Base-by-base conservation (phyloP, 1,140 invertebrate genomes). In the Leptoteleia sp. region DNA sequence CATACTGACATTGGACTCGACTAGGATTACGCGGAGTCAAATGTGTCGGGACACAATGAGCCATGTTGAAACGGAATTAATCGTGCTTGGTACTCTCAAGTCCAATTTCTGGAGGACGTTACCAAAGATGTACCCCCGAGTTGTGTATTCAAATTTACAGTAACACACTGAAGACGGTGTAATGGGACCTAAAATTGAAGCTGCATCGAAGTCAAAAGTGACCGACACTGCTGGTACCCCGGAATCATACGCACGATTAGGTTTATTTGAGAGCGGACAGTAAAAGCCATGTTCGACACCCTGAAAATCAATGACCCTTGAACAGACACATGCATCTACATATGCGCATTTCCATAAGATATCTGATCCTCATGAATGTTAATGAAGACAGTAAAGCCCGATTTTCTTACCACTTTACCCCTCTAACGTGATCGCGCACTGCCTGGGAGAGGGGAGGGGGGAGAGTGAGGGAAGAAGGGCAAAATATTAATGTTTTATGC, bases 211-310 rank as follows among this genome's bases (percentile, higher is more conserved):
- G 45, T 65, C 67, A 81, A 84, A 84, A 83, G 84, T 85, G 80
- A 79, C 84, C 67, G 81, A 81, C 81, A 85, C 83, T 86, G 68
- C 72, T 50, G 79, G 79, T 78, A 54, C n/a, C 54, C 71, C 16
- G 54, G 70, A 79, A 79, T 81, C 62, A 76, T 78, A 78, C 75
- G 79, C 76, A 76, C 84, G 85, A 88, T 88, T 88, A 88, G 85
- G 75, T 88, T 85, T 85, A 88, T 88, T 88, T 87, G 86, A 82
- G 80, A 83, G 48, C 64, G 64, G 64, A 78, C 79, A 75, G 59
- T 59, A 81, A 80, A 81, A 75, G 82, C 77, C 73, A 79, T 82
- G 82, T 82, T 71, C 79, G 79, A 82, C 83, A 83, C 84, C 81
- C 76, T 81, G 81, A 82, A 82, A 84, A 84, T 86, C 84, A 84